These are phyloP conservation scores for Sebastes matsubarae DNA, from an alignment of 2,797 vertebrate genomes.

Conservation along the genomic window DNA sequence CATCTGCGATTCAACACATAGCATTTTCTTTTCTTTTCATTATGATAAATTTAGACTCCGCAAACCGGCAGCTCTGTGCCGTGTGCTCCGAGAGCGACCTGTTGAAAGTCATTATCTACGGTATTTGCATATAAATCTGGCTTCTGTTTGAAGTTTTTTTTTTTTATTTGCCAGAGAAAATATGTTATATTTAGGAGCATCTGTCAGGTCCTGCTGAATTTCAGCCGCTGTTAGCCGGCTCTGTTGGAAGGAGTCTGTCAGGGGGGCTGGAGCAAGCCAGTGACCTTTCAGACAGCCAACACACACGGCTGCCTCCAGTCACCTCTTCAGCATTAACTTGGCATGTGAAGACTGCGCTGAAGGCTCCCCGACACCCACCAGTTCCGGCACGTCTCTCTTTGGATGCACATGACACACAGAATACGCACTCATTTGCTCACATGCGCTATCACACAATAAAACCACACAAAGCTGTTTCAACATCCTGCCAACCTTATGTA, in stretches of 20 bases:
- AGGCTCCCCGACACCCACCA: conserved; percentile 37
- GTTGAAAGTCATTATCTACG: conserved; percentile 22
- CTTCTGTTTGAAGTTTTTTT: conserved; percentile 12
- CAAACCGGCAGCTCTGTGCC: background rate
- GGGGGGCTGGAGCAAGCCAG: conserved; percentile 16
- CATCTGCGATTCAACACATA: background rate
- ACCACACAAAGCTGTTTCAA: conserved; percentile 1
- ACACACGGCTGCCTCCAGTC: conserved; percentile 46
- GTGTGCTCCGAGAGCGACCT: background rate
- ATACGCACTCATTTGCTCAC: conserved; percentile 16
- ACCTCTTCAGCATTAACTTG: conserved; percentile 44
- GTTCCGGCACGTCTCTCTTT: conserved; percentile 15
- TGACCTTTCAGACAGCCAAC: conserved; percentile 68
- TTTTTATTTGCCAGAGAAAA: background rate
- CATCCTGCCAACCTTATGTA: conserved; percentile 3
- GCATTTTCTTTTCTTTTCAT: background rate
- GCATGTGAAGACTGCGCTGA: conserved; percentile 44
- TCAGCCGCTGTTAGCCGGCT: background rate
- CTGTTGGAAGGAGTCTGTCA: conserved; percentile 27
- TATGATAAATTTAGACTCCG: conserved; percentile 2
- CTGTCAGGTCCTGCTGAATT: conserved; percentile 11
- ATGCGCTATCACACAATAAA: conserved; percentile 5
- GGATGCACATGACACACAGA: background rate
- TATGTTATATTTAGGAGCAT: conserved; percentile 12
- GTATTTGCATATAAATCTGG: background rate